Conservation (phyloP, 2,113 vertebrate species). For the Scytalopus superciliaris region DNA sequence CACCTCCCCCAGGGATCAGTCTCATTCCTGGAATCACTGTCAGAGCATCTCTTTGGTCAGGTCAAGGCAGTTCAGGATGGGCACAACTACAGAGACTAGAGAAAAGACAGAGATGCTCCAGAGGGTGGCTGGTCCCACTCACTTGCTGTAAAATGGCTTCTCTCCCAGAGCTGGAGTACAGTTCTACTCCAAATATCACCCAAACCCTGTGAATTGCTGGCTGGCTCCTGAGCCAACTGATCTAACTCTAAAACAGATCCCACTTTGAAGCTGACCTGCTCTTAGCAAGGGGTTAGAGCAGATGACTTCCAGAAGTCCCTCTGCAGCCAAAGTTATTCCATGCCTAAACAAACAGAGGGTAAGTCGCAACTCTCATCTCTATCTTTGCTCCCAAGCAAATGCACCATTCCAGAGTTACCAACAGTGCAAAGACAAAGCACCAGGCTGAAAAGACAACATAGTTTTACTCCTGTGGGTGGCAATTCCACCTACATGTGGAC, state of each 20-base stretch:
- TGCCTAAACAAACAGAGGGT: background rate
- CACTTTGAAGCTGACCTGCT: background rate
- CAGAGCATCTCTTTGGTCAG: background rate
- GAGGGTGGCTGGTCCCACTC: background rate
- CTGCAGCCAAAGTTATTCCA: background rate
- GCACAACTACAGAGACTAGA: background rate
- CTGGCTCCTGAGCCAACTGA: background rate
- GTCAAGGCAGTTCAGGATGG: background rate
- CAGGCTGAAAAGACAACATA: background rate
- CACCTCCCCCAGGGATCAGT: conserved; percentile 13
- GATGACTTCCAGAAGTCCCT: background rate
- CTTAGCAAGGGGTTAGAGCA: background rate
- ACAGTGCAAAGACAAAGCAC: background rate
- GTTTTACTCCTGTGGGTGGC: background rate
- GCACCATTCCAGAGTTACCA: background rate
- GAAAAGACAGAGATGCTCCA: background rate
- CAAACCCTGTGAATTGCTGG: background rate
- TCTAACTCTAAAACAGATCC: background rate
- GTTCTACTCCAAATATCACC: background rate
- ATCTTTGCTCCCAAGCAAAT: background rate
- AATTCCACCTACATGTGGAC: background rate
- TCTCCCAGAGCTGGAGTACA: background rate
- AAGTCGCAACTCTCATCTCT: background rate
- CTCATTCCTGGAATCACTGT: conserved; percentile 46
- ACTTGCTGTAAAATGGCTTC: background rate